Evolutionary conservation across 2,113 vertebrate genomes (phyloP).

Genomic region (Mystacornis crossleyi): DNA sequence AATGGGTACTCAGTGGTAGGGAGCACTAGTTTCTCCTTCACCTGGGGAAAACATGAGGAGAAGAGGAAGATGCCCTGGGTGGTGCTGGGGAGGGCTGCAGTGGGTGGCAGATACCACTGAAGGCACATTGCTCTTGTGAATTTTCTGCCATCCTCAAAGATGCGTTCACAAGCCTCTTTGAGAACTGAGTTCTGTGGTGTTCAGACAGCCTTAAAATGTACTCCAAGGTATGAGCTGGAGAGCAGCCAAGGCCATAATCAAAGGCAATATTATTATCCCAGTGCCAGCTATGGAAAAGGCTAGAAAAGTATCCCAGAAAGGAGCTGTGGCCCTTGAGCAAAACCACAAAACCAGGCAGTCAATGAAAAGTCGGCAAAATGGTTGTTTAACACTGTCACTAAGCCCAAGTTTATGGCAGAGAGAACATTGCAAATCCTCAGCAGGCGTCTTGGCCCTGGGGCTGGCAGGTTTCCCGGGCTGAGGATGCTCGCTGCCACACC

Average conservation of each 20-base stretch:
- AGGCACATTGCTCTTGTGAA: not conserved
- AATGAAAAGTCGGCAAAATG: not conserved
- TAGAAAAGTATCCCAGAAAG: not conserved
- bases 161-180: not conserved
- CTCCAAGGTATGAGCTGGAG: not conserved
- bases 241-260: not conserved
- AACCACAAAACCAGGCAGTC: not conserved
- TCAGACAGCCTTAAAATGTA: not conserved
- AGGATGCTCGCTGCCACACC: not conserved
- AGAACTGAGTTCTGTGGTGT: not conserved
- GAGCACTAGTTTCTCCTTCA: not conserved
- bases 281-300: not conserved
- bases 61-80: not conserved
- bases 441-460: not conserved
- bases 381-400: not conserved
- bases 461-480: not conserved
- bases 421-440: not conserved
- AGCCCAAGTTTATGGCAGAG: not conserved
- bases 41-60: not conserved
- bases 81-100: too few relatives aligned
- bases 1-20: not conserved
- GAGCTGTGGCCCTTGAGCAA: not conserved
- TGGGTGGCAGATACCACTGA: accelerated
- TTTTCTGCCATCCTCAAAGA: not conserved
- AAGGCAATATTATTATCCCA: not conserved